A percentile compares a stretch with the other conserved stretches of the same genome.
These are phyloP conservation scores for Strigamia crassipes DNA, from an alignment of 2,888 invertebrate species.

Conservation along the genomic window DNA sequence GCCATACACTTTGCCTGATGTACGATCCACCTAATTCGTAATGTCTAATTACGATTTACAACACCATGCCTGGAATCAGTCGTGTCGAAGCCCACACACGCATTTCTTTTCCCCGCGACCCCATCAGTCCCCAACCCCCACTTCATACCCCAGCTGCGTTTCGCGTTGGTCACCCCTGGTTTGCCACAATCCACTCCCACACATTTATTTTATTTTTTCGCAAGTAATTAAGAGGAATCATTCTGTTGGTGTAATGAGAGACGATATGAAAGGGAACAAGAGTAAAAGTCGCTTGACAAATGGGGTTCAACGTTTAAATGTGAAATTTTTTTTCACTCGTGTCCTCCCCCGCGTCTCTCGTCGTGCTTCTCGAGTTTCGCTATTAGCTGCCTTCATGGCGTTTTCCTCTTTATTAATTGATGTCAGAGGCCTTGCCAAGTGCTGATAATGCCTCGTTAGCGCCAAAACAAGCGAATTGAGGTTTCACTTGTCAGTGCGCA, in stretches of 20 bases:
- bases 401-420: constrained; percentile 37
- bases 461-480: constrained; percentile 24
- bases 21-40: background rate
- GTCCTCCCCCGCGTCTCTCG: constrained; percentile 19
- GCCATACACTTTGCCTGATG: background rate
- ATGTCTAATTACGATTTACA: constrained; percentile 14
- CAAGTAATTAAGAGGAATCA: background rate
- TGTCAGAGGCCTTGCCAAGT: constrained; percentile 34
- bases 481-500: constrained; percentile 13
- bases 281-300: background rate
- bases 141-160: background rate
- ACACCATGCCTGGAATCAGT: constrained; percentile 17
- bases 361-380: constrained; percentile 26
- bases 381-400: constrained; percentile 28
- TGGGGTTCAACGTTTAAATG: constrained; percentile 1
- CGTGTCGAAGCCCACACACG: constrained; percentile 34
- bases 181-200: constrained; percentile 9
- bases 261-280: background rate
- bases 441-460: constrained; percentile 34
- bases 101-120: background rate
- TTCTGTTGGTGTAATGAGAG: constrained; percentile 4
- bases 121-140: background rate
- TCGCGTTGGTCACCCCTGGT: constrained; percentile 1
- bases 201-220: background rate
- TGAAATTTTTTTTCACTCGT: background rate